A percentile compares a stretch with the other conserved stretches of the same genome.
These are phyloP conservation scores for Nomada fucata DNA, from an alignment of 2,888 invertebrate genomes.

Conservation along the genomic window DNA sequence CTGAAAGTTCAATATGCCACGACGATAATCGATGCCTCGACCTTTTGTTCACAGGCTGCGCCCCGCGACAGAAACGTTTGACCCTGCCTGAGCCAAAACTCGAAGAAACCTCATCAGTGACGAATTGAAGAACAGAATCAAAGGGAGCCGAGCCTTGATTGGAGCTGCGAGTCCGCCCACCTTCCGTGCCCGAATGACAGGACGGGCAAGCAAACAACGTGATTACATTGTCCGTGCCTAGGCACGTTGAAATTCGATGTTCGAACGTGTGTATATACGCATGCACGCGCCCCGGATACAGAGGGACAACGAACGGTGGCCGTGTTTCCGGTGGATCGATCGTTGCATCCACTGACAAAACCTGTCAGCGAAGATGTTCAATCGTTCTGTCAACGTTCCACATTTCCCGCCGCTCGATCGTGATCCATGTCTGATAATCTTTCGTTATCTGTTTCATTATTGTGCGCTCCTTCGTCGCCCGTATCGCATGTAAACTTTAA, in stretches of 20 bases:
- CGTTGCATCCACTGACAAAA: conserved; percentile 16
- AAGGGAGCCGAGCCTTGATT: conserved; percentile 54
- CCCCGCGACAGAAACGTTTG: background rate
- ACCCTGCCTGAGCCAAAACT: background rate
- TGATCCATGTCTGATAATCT: conserved; percentile 61
- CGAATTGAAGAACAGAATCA: conserved; percentile 51
- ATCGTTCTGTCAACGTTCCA: conserved; percentile 23
- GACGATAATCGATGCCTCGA: background rate
- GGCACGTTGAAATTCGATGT: conserved; percentile 56
- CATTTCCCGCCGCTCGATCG: conserved; percentile 15
- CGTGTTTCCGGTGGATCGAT: conserved; percentile 31
- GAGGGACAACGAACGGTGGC: background rate
- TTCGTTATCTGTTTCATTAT: conserved; percentile 62
- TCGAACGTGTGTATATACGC: conserved; percentile 48
- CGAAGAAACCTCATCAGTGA: conserved; percentile 22
- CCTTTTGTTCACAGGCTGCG: background rate
- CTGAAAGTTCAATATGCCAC: background rate
- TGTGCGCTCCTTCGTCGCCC: background rate
- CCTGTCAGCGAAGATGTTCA: conserved; percentile 25
- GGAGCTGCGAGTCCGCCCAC: conserved; percentile 48
- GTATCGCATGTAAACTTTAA: conserved; percentile 52
- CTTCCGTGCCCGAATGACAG: conserved; percentile 56
- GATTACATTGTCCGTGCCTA: conserved; percentile 61
- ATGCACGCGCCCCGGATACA: conserved; percentile 41
- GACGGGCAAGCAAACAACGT: conserved; percentile 59